Evolutionary conservation across 2,888 invertebrate species (phyloP), one percentile per base, ranked within the genome.

Genomic region (Anaspis maculata): DNA sequence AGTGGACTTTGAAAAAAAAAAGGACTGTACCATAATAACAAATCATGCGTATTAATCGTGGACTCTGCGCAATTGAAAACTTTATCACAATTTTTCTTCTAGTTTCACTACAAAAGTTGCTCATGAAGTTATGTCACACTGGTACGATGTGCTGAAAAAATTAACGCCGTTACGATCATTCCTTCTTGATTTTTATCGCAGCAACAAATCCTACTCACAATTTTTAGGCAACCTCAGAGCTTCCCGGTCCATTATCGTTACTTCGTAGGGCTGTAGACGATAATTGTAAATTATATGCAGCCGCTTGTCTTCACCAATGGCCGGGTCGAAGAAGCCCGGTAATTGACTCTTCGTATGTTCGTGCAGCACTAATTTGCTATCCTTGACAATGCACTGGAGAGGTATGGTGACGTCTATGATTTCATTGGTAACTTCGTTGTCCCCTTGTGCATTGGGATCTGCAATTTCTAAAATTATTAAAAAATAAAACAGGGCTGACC

Each of bases 291-390:
- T 79, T 44, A 97, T 76, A 31, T 81, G 77, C 13, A 97, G 70
- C 52, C 78, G 77, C 64, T 97, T 97, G 15, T 88, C 83, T 51
- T 96, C 94, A 1, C 94, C 92, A 31, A 87, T 77, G 46, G 91
- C 90, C 0, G 95, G 92, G 66, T 98, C 97, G 66, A 86, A 97
- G 68, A 97, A 97, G 15, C 97, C 97, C 7, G 96, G 90, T 42
- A 97, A 67, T 59, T 92, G 90, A 60, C 87, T 83, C 95, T 95
- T 94, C 32, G 85, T 79, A 31, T 84, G 77, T 48, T 85, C 84
- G 41, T 90, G 81, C 27, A 96, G 70, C 41, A 84, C 76, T 31
- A 97, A 71, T 58, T 82, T 79, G n/a, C 94, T 87, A 61, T 94
- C 87, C 59, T 85, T 88, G 32, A 94, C 87, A 50, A 95, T 76